Evolutionary conservation across 2,797 vertebrate genomes (phyloP).

Genomic region (Anas acuta): DNA sequence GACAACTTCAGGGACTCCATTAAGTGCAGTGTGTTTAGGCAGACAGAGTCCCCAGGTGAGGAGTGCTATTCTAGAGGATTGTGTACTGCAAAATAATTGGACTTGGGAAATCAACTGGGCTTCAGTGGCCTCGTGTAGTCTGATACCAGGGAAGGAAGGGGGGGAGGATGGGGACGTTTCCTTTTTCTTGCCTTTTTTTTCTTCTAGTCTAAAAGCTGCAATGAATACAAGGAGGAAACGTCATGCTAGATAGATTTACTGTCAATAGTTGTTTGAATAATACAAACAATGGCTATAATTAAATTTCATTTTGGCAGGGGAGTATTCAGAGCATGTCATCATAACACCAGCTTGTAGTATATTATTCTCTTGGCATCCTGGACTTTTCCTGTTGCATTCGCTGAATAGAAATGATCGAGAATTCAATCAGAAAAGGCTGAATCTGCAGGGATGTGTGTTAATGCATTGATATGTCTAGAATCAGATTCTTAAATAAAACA

Average conservation of each 20-base stretch:
- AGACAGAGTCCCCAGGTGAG: slow-evolving; percentile 87
- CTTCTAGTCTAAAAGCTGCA: slow-evolving; percentile 64
- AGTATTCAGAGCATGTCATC: slow-evolving; percentile 67
- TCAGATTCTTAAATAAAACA: slow-evolving; percentile 74
- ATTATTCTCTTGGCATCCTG: slow-evolving; percentile 68
- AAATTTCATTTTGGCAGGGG: slow-evolving; percentile 69
- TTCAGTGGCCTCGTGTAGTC: slow-evolving; percentile 87
- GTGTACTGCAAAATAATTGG: slow-evolving; percentile 94
- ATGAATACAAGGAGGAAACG: slow-evolving; percentile 53
- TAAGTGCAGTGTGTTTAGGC: slow-evolving; percentile 90
- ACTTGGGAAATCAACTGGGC: slow-evolving; percentile 94
- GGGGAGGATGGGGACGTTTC: slow-evolving; percentile 78
- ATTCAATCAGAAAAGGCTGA: slow-evolving; percentile 67
- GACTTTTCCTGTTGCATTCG: slow-evolving; percentile 53
- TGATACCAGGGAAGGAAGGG: slow-evolving; percentile 74
- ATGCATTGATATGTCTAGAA: slow-evolving; percentile 57
- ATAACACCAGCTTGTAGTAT: slow-evolving; percentile 39
- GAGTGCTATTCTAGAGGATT: slow-evolving; percentile 87
- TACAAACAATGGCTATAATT: slow-evolving; percentile 78
- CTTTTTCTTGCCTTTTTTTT: slow-evolving; percentile 65
- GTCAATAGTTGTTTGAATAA: slow-evolving; percentile 74
- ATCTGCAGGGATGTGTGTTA: slow-evolving; percentile 54
- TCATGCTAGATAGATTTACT: slow-evolving; percentile 64
- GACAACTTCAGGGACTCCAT: slow-evolving; percentile 95
- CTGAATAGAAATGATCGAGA: slow-evolving; percentile 64